Base-by-base conservation (phyloP, 2,888 invertebrate genomes). In the Mongoloraphidia duomilia region DNA sequence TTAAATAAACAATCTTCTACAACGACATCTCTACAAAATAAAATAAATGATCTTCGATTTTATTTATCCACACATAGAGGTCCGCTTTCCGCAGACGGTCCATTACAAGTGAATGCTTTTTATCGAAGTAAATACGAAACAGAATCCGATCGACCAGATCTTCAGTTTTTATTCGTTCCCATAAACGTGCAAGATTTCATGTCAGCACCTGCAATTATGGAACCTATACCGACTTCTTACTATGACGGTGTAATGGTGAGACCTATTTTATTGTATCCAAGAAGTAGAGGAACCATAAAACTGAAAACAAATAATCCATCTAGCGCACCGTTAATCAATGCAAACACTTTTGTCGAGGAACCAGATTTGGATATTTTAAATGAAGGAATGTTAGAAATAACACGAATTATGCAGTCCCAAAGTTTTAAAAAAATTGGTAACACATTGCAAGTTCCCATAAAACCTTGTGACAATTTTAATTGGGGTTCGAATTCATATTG, bases 41-140 rank as follows among this genome's bases (percentile, higher is more conserved):
- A 13, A 14, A 4, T 42, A 42, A 4, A 13, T 10, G 26, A 9
- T 26, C 9, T 42, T 26, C 9, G 9, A 14, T 8, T 47, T 33
- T 54, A 47, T 38, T 9, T 53, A 13, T 39, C 37, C 3, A 47
- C 49, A 17, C 46, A 35, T 14, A 36, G 13, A 56, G 70, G 61
- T 34, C 63, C 61, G 34, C 54, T 61, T 51, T 60, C 60, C 9
- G 60, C 57, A 14, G 64, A 59, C 10, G 69, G 62, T 5, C 54
- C 62, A 0, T 41, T 65, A 0, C 56, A 60, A 2, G 39, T 39
- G n/a, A 26, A 38, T 9, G 50, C 49, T 11, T 54, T 54, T 41
- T 34, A 51, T 8, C 47, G 50, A n/a, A 53, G 51, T 8, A 36
- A 48, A 6, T 34, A 46, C 14, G 63, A 47, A 17, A 43, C 40